Percentiles rank a stretch among this genome's conserved stretches.
Evolutionary conservation across 1,140 invertebrate species (phyloP).

Genomic region (Vollenhovia emeryi): DNA sequence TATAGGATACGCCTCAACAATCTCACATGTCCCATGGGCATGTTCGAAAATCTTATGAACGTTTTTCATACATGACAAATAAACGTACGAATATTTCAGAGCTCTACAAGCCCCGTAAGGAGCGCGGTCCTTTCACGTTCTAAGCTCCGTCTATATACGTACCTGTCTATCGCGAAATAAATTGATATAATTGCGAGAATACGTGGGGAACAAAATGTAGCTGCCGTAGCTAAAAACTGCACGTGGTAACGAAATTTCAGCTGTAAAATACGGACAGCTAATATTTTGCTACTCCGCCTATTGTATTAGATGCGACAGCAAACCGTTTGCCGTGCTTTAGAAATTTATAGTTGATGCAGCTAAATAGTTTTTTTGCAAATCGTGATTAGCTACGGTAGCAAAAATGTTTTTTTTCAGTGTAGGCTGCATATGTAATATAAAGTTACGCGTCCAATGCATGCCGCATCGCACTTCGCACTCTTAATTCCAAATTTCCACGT

Average conservation of each 20-base stretch:
- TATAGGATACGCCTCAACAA: constrained; percentile 56
- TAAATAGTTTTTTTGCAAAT: too few relatives aligned
- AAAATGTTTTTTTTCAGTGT: too few relatives aligned
- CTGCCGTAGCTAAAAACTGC: too few relatives aligned
- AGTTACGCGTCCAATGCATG: neutral
- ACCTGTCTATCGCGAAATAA: neutral
- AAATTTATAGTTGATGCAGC: too few relatives aligned
- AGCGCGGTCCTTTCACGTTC: neutral
- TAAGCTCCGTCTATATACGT: neutral
- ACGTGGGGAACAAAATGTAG: too few relatives aligned
- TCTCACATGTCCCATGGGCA: constrained; percentile 43
- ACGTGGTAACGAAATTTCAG: too few relatives aligned
- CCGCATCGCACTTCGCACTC: neutral
- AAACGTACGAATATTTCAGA: constrained; percentile 2
- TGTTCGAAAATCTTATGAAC: constrained; percentile 53
- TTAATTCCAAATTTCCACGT: neutral
- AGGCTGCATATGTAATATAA: neutral
- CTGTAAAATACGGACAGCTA: too few relatives aligned
- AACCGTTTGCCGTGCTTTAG: too few relatives aligned
- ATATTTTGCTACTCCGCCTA: too few relatives aligned
- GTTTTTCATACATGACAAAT: constrained; percentile 29
- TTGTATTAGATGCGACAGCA: too few relatives aligned
- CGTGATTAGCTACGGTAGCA: too few relatives aligned
- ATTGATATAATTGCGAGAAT: neutral
- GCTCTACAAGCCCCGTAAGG: neutral